Conservation (phyloP, 2,797 vertebrate species). For the Sebastiscus tertius region DNA sequence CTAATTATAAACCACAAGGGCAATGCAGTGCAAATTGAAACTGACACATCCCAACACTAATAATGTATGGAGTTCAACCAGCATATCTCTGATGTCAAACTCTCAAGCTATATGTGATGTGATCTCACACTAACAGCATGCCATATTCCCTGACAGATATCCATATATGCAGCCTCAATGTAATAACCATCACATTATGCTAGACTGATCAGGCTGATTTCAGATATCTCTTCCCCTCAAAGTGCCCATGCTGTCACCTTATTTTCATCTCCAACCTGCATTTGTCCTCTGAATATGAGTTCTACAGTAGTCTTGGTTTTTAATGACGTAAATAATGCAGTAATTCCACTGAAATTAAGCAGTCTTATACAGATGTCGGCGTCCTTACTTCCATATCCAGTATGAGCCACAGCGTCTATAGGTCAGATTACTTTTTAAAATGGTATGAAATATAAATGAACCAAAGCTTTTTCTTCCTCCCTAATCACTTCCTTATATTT, state of each 20-base stretch:
- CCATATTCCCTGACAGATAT: slow-evolving; percentile 60
- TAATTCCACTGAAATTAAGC: slow-evolving; percentile 61
- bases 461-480: slow-evolving; percentile 66
- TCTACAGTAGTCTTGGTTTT: slow-evolving; percentile 54
- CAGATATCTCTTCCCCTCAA: slow-evolving; percentile 24
- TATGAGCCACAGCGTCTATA: slow-evolving; percentile 63
- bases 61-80: slow-evolving; percentile 38
- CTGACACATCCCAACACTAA: slow-evolving; percentile 13
- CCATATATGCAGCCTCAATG: slow-evolving; percentile 38
- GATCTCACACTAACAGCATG: slow-evolving; percentile 54
- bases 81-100: slow-evolving; percentile 46
- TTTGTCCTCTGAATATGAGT: slow-evolving; percentile 58
- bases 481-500: slow-evolving; percentile 80
- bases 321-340: slow-evolving; percentile 74
- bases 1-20: not conserved
- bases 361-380: slow-evolving; percentile 34
- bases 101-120: slow-evolving; percentile 43
- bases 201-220: slow-evolving; percentile 56
- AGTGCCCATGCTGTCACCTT: slow-evolving; percentile 60
- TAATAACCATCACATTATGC: slow-evolving; percentile 63
- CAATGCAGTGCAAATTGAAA: slow-evolving; percentile 12
- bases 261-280: slow-evolving; percentile 68
- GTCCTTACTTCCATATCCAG: slow-evolving; percentile 41
- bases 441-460: slow-evolving; percentile 81
- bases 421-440: slow-evolving; percentile 82